Base-by-base conservation (phyloP, 2,113 vertebrate species). In the Leucopsar rothschildi region DNA sequence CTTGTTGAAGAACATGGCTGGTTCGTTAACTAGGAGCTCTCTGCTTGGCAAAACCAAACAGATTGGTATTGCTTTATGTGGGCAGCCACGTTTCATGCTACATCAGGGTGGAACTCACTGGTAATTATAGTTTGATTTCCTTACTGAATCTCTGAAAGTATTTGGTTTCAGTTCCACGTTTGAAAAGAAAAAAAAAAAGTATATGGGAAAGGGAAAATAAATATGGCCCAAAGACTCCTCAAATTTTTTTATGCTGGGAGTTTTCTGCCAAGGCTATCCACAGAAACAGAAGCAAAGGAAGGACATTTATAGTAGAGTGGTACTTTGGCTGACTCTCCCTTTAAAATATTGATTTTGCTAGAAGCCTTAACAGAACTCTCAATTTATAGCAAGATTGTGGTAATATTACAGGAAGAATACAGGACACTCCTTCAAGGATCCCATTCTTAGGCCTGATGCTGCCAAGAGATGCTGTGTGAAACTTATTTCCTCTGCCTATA, bases 121-220 rank as follows among this genome's bases (percentile, higher is more conserved):
- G 83, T 76, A 93, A 37, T 88, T 86, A 68, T 55, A 91, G 47
- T 87, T 69, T 84, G n/a, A 93, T 94, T 88, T 96, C 82, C 70
- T 89, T 92, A 68, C 86, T 35, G 6, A 87, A 73, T 49, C 23
- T 69, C 64, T 76, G 42, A 86, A 90, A 90, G 31, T 12, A 77
- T 63, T 40, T n/a, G 18, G 86, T 94, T 97, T 95, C 82, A 90
- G 70, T 97, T 97, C 97, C 95, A 87, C 11, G 0, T 47, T 42
- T 84, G 33, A 71, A 88, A 93, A 90, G 44, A 31, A 66, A 90
- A 88, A 90, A 88, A 93, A 79, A 90, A 39, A 7, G 17, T 25
- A 86, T 8, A 15, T 60, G 39, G 29, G 39, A 69, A 57, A 33
- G 7, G 19, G n/a, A 64, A 94, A 90, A 68, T 12, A 76, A 90